phyloP scores from a whole-genome alignment of 2,888 invertebrate species.

The Digitonthophagus gazella region DNA sequence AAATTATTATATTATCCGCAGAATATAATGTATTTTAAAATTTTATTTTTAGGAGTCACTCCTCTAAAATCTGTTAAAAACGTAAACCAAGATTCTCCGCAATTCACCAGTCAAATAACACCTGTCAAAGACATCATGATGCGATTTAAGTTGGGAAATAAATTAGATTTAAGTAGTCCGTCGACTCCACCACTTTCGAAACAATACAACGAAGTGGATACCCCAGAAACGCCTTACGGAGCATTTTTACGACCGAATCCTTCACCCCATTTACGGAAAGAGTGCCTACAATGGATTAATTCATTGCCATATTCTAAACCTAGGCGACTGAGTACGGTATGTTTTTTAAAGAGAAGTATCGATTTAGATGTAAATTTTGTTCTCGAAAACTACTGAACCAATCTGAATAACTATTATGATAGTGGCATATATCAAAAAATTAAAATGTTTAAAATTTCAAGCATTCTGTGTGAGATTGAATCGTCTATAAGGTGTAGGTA shows the following conservation, averaged over 20 bases:
- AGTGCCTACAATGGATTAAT: slow-evolving; percentile 53
- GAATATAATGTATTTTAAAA: no score
- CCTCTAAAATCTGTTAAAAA: no score
- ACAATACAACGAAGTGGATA: slow-evolving; percentile 49
- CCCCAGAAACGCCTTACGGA: slow-evolving; percentile 60
- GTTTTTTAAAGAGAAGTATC: slow-evolving; percentile 17
- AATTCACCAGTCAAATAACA: slow-evolving; percentile 33
- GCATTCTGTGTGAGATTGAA: no score
- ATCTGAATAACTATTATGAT: no score
- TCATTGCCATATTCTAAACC: slow-evolving; percentile 52
- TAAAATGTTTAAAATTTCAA: no score
- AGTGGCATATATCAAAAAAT: no score
- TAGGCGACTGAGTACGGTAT: slow-evolving; percentile 48
- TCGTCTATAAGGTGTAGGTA: no score
- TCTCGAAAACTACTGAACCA: no score
- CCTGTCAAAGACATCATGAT: slow-evolving; percentile 47
- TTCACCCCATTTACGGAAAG: slow-evolving; percentile 54
- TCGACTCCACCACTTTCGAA: slow-evolving; percentile 41
- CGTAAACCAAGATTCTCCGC: slow-evolving; percentile 11
- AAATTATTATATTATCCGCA: no score
- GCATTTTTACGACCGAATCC: slow-evolving; percentile 53
- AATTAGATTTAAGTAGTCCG: slow-evolving; percentile 37
- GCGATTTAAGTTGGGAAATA: slow-evolving; percentile 40
- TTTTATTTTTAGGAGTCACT: no score
- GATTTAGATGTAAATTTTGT: no score